These are phyloP conservation scores for Trichopoda pennipes DNA, from an alignment of 2,888 invertebrate genomes.

Conservation along the genomic window DNA sequence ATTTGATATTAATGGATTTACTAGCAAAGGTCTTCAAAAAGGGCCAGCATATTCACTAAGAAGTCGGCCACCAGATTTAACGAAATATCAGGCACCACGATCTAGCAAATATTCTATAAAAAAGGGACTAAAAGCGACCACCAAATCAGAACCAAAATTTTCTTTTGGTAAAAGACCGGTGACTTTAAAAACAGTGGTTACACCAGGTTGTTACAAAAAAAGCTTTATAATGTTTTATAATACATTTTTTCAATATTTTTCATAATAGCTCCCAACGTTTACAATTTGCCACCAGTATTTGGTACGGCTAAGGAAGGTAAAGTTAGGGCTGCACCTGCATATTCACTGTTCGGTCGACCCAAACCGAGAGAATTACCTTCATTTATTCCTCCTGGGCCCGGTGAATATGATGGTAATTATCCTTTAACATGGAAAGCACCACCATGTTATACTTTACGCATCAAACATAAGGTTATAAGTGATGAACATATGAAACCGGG, in stretches of 20 bases:
- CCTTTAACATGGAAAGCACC: conserved; percentile 83
- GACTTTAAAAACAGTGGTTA: conserved; percentile 10
- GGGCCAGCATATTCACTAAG: conserved; percentile 52
- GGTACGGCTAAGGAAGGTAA: conserved; percentile 83
- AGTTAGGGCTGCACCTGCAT: conserved; percentile 88
- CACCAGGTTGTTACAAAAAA: conserved; percentile 45
- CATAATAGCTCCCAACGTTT: conserved; percentile 89
- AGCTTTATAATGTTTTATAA: background rate
- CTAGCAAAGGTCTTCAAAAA: conserved; percentile 38
- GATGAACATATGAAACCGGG: conserved; percentile 90
- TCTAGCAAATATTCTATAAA: conserved; percentile 37
- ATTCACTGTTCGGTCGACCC: conserved; percentile 92
- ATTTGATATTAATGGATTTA: conserved; percentile 41
- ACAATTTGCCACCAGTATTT: conserved; percentile 89
- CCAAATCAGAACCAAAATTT: conserved; percentile 42
- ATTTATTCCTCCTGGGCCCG: conserved; percentile 87
- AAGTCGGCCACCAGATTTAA: conserved; percentile 27
- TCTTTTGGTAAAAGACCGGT: conserved; percentile 51
- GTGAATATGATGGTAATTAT: conserved; percentile 86
- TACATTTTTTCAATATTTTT: background rate
- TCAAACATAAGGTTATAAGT: conserved; percentile 88
- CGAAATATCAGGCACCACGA: conserved; percentile 33
- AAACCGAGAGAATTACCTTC: conserved; percentile 81
- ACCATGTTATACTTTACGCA: conserved; percentile 93
- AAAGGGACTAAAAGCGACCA: background rate